These are phyloP conservation scores for Scytalopus superciliaris DNA, from an alignment of 2,113 vertebrate genomes.

Conservation along the genomic window DNA sequence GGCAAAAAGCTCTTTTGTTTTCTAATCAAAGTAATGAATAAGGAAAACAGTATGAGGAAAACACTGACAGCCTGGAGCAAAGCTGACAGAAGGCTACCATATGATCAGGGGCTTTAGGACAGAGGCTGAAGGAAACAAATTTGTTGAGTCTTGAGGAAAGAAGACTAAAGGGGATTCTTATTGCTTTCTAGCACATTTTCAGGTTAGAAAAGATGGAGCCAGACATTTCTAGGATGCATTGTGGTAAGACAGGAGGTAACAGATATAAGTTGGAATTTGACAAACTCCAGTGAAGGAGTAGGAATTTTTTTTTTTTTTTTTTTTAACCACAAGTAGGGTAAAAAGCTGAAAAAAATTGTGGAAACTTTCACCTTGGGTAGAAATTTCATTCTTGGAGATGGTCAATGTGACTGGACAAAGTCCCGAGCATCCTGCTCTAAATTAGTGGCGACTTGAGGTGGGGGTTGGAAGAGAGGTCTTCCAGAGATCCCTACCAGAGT, in stretches of 20 bases:
- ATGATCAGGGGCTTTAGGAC: not conserved
- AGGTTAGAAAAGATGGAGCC: not conserved
- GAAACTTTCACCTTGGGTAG: not conserved
- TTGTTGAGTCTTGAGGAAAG: not conserved
- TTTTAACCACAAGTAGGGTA: not conserved
- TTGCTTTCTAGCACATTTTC: not conserved
- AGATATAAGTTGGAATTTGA: not conserved
- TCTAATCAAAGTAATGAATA: not conserved
- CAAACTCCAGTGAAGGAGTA: not conserved
- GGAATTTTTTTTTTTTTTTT: not conserved
- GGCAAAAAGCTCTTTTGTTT: not conserved
- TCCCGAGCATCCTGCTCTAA: not conserved
- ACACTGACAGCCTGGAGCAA: not conserved
- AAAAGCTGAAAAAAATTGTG: not conserved
- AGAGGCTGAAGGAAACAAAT: not conserved
- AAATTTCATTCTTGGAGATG: not conserved
- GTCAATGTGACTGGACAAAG: not conserved
- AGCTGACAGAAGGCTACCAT: not conserved
- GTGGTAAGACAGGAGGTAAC: not conserved
- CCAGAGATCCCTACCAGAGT: not conserved
- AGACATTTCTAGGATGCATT: not conserved
- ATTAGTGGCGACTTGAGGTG: not conserved
- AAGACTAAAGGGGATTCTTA: not conserved
- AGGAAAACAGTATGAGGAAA: not conserved
- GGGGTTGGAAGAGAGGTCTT: not conserved